A percentile compares a stretch with the other conserved stretches of the same genome.
Conservation (phyloP, 2,113 vertebrate genomes). For the Prolemur simus region DNA sequence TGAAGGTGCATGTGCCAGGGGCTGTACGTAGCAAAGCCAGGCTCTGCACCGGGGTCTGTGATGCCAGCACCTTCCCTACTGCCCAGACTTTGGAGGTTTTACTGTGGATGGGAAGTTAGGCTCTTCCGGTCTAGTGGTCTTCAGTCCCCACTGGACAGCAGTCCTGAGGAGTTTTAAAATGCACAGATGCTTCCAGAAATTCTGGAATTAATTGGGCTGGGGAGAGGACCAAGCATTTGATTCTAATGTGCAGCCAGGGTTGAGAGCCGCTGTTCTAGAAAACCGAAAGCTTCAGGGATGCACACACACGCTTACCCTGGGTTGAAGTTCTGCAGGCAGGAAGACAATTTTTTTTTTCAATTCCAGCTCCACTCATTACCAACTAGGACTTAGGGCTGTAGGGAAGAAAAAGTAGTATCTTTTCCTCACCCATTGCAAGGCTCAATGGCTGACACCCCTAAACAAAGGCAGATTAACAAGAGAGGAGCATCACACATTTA, state of each 20-base stretch:
- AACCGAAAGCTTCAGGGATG: background rate
- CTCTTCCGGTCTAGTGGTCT: background rate
- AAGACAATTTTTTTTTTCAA: background rate
- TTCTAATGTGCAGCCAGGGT: background rate
- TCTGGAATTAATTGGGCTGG: background rate
- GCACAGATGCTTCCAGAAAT: background rate
- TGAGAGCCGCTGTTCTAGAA: background rate
- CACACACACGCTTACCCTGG: background rate
- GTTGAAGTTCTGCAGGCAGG: background rate
- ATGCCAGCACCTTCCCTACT: background rate
- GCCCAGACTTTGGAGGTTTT: background rate
- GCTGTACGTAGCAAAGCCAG: background rate
- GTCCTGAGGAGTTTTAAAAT: conserved; percentile 11
- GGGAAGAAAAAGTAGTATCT: background rate
- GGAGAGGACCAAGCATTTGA: background rate
- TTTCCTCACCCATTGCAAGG: background rate
- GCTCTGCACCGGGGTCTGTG: too few relatives aligned
- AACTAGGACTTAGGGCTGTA: background rate
- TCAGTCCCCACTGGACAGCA: background rate
- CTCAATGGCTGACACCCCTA: background rate
- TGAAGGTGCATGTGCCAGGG: too few relatives aligned
- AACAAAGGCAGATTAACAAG: background rate
- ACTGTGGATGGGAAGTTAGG: background rate
- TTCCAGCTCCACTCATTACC: background rate
- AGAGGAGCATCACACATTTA: background rate